Base-by-base conservation (phyloP, 2,888 invertebrate genomes). In the Kryphioiulus occultus region DNA sequence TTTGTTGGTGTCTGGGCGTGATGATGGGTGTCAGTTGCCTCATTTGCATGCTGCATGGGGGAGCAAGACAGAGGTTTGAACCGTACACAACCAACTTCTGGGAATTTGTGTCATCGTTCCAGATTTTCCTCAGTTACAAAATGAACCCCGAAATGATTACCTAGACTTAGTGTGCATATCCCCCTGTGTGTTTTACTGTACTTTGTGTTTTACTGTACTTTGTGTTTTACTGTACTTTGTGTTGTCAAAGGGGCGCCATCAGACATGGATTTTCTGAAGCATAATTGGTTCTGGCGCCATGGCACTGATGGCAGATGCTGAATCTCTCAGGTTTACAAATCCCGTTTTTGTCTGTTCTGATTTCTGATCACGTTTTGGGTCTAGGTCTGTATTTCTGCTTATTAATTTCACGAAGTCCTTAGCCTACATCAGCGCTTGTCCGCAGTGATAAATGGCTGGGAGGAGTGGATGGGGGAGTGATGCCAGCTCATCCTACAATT, bases 61-160 rank as follows among this genome's bases (percentile, higher is more conserved):
- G 78, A 78, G 78, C 30, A 26, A 26, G 12, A 4, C 30, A 78
- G 78, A 78, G 78, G 30, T 30, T 68, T 68, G 68, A n/a, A 26
- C 68, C 26, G 22, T n/a, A 68, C 30, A 15, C 78, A 30, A 30
- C 30, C 4, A 26, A 12, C 78, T 15, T 78, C 78, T 78, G 78
- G 78, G 78, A 78, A 78, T 78, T 78, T 78, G 78, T 78, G 78
- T 78, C 78, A 78, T 78, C 78, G 78, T 30, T 78, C 78, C 78
- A 78, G 78, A 78, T 78, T 78, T 78, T 78, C 26, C 30, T 68
- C 0, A 3, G 78, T 30, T 78, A 78, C 78, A 15, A 30, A 78
- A 78, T 30, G 22, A 78, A 30, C 30, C 30, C 30, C 78, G 3
- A 30, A 78, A 78, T 30, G 22, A 78, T 78, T 78, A 78, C 30